Percentiles rank a stretch among this genome's conserved stretches.
phyloP scores from a whole-genome alignment of 1,140 invertebrate species.

The Thaumatotibia leucotreta region DNA sequence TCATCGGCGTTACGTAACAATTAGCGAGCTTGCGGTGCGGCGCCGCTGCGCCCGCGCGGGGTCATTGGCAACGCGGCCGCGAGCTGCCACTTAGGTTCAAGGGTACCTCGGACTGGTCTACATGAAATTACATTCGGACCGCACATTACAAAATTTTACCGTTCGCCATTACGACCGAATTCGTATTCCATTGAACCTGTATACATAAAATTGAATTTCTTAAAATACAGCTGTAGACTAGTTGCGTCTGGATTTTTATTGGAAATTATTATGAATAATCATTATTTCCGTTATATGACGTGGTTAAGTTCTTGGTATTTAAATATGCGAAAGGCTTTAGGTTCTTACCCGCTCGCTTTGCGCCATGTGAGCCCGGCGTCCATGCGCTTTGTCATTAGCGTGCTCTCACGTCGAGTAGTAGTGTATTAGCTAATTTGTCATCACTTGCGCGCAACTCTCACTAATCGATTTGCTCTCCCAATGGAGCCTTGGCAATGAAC shows the following conservation, averaged over 20 bases:
- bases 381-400: conserved; percentile 52
- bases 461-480: conserved; percentile 21
- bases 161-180: background rate
- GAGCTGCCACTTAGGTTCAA: conserved; percentile 72
- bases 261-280: background rate
- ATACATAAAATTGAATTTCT: background rate
- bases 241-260: background rate
- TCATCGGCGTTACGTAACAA: conserved; percentile 68
- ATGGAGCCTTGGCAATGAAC: background rate
- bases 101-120: conserved; percentile 60
- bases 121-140: conserved; percentile 38
- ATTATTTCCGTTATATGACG: background rate
- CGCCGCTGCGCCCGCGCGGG: conserved; percentile 44
- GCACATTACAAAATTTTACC: conserved; percentile 6
- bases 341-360: background rate
- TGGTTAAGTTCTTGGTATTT: background rate
- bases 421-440: conserved; percentile 63
- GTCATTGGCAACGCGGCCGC: conserved; percentile 71
- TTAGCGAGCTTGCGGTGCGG: conserved; percentile 52
- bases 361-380: conserved; percentile 45
- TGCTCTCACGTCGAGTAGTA: conserved; percentile 60
- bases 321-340: background rate
- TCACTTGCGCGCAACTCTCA: conserved; percentile 27
- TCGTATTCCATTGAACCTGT: background rate
- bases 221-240: background rate